Evolutionary conservation across 2,113 vertebrate genomes (phyloP), one percentile per base, ranked within the genome.

Genomic region (Lucifuga dentata): DNA sequence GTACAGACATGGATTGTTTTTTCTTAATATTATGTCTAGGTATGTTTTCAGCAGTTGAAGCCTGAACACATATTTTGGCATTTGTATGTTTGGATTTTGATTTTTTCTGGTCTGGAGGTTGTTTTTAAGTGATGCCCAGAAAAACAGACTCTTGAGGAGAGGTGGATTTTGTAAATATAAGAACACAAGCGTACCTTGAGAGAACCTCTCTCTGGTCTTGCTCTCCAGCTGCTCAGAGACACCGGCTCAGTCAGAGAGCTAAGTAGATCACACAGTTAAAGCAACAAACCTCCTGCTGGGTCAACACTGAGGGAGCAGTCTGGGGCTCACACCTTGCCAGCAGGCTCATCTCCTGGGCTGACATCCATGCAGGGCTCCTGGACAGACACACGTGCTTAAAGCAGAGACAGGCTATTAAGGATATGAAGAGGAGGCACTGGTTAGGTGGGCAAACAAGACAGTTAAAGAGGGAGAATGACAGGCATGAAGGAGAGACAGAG

Each of bases 211-310:
- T 83, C 70, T 71, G 75, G 57, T 73, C 77, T 83, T 71, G 16
- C 75, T 56, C 64, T 49, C 76, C 76, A 67, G 75, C 72, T 38
- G 35, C 45, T 55, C 53, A 56, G 69, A 82, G 75, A 84, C 79
- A 64, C 32, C 43, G 9, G 58, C 67, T 71, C 76, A 81, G 75
- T 83, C 86, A 78, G 71, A 78, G 71, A 56, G 46, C 70, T 83
- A 89, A 91, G 89, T 86, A 89, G 92, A 87, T 86, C 85, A 81
- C 89, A 88, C 63, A 67, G 75, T 83, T 89, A 80, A 88, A 88
- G 80, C 73, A 91, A 90, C 88, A 89, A 82, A 81, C 50, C 43
- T 65, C 50, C 79, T 52, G 73, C 84, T 81, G 61, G 64, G 73
- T 87, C 82, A 84, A 85, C 76, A 74, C 62, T 38, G 24, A 57